Evolutionary conservation across 2,888 invertebrate species (phyloP), one percentile per base, ranked within the genome.

Genomic region (Meta bourneti): DNA sequence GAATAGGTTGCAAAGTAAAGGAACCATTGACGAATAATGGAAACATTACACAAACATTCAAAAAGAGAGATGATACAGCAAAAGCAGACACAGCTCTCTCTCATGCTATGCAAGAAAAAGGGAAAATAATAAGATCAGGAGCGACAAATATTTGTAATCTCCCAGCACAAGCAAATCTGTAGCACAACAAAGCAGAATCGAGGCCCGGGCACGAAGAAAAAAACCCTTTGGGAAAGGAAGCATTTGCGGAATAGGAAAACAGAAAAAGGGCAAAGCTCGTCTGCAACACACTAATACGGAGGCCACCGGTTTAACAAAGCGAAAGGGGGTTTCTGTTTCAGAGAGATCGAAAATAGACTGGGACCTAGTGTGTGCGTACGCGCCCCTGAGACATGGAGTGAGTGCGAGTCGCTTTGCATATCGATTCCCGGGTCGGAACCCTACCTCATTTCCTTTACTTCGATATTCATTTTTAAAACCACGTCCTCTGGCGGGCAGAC

Each of bases 391-490:
- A 84, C 83, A 48, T 19, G 34, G 19, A 49, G 79, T 19, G 86
- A 86, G 78, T 72, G 87, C 48, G 20, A 80, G 81, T 69, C 20
- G 75, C 91, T 91, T 91, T 91, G 91, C 87, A 91, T 91, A 91
- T 91, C 91, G 91, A 91, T 91, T 91, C 91, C 82, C 34, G 82
- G 84, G 89, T 83, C 89, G 78, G 82, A 87, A 72, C 82, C 91
- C 82, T 78, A 83, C 82, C 87, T 91, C 91, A 91, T 91, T 91
- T 87, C 91, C 91, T 88, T 91, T 79, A 48, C 91, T 87, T 91
- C 91, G 91, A 91, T 91, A 91, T 91, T 91, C 91, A 91, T 91
- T 91, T 91, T 91, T 91, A 91, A 91, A 91, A 91, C 91, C 87
- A 77, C 87, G 78, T 81, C 78, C 69, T 74, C 82, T 34, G 52